Conservation (phyloP, 2,888 invertebrate species). For the Metellina segmentata region DNA sequence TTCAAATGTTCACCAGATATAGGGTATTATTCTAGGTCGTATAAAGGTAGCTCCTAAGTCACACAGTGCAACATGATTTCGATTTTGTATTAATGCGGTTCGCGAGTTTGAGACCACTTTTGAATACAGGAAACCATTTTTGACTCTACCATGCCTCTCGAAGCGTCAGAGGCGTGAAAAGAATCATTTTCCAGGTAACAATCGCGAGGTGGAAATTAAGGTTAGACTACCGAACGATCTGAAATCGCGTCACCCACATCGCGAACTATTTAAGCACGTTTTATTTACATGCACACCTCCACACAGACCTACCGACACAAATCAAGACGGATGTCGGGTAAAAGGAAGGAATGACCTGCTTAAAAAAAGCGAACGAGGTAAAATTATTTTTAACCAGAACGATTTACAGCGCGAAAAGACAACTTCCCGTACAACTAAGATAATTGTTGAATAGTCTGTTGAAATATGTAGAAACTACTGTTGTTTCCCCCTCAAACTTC, state of each 20-base stretch:
- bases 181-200: not conserved
- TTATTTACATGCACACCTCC: not conserved
- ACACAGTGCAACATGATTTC: no score
- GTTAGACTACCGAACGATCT: not conserved
- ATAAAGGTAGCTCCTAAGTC: no score
- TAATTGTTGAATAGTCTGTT: no score
- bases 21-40: no score
- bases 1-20: no score
- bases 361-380: conserved; percentile 4
- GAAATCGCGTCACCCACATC: not conserved
- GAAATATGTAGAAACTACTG: no score
- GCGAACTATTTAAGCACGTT: not conserved
- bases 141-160: no score
- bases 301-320: not conserved
- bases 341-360: conserved; percentile 24
- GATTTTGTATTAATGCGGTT: no score
- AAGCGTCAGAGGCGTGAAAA: not conserved
- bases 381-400: conserved; percentile 24
- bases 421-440: not conserved
- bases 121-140: no score
- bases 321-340: not conserved
- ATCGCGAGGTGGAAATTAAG: not conserved
- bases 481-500: no score
- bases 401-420: not conserved
- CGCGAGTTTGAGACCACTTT: no score